These are phyloP conservation scores for Megaustenia siamemsis DNA, from an alignment of 2,888 invertebrate species.

Conservation along the genomic window DNA sequence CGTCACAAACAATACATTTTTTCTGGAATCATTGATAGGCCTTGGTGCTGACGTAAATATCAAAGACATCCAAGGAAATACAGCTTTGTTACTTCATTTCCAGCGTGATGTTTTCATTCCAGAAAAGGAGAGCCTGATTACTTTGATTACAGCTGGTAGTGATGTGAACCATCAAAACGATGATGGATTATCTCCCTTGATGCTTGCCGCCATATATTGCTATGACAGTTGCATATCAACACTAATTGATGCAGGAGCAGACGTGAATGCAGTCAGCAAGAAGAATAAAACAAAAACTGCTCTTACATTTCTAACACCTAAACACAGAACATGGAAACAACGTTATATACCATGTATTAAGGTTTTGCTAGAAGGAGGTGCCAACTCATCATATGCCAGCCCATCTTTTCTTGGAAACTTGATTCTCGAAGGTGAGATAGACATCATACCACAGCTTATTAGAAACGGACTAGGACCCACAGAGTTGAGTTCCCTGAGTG, in stretches of 20 bases:
- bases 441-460: neutral
- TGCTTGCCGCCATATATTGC: neutral
- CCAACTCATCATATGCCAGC: neutral
- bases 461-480: neutral
- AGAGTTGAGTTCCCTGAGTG: neutral
- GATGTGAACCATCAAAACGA: conserved; percentile 11
- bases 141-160: neutral
- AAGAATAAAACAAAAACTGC: neutral
- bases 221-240: neutral
- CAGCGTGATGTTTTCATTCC: too few relatives aligned
- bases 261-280: conserved; percentile 8
- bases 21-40: neutral
- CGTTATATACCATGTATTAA: neutral
- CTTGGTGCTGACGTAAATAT: conserved; percentile 15
- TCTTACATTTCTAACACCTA: neutral
- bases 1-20: neutral
- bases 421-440: neutral
- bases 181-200: neutral
- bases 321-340: too few relatives aligned
- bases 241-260: conserved; percentile 12
- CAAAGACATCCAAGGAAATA: neutral
- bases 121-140: neutral
- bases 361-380: neutral
- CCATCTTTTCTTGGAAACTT: neutral
- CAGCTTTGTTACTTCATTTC: neutral